phyloP scores from a whole-genome alignment of 1,140 invertebrate species.

The Bombus pascuorum region DNA sequence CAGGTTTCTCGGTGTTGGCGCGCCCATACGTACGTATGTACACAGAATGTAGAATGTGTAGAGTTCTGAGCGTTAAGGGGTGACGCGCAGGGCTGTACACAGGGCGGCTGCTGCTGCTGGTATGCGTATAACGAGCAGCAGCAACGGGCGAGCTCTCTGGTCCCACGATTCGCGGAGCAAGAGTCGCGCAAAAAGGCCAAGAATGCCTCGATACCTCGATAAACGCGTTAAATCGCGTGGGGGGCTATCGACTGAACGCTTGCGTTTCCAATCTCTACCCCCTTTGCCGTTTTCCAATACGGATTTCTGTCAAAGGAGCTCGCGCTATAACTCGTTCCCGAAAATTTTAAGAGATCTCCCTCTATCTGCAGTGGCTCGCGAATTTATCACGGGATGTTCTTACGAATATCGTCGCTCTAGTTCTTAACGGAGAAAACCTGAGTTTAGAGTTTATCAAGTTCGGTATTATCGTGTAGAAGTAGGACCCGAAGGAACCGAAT shows the following conservation, averaged over 20 bases:
- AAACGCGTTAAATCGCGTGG: constrained; percentile 57
- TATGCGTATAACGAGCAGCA: constrained; percentile 42
- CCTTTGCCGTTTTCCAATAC: neutral
- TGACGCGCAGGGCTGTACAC: constrained; percentile 17
- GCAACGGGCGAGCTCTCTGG: constrained; percentile 9
- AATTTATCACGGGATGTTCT: too few relatives aligned
- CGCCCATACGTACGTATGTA: neutral
- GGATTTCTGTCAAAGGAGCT: constrained; percentile 15
- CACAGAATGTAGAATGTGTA: neutral
- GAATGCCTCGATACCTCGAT: constrained; percentile 44
- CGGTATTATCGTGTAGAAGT: too few relatives aligned
- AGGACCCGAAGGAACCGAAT: too few relatives aligned
- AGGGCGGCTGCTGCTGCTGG: constrained; percentile 3
- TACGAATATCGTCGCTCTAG: too few relatives aligned
- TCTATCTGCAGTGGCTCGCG: too few relatives aligned
- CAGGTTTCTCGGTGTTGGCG: neutral
- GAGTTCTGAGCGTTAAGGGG: constrained; percentile 4
- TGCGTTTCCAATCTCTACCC: neutral
- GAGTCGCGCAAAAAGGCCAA: constrained; percentile 33
- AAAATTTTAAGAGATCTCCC: neutral
- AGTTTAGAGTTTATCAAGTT: too few relatives aligned
- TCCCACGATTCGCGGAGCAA: constrained; percentile 45
- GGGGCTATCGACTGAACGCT: neutral
- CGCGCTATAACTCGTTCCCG: neutral
- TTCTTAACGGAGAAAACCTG: too few relatives aligned